A percentile compares a stretch with the other conserved stretches of the same genome.
phyloP scores from a whole-genome alignment of 2,113 vertebrate genomes.

The Notothenia rossii region DNA sequence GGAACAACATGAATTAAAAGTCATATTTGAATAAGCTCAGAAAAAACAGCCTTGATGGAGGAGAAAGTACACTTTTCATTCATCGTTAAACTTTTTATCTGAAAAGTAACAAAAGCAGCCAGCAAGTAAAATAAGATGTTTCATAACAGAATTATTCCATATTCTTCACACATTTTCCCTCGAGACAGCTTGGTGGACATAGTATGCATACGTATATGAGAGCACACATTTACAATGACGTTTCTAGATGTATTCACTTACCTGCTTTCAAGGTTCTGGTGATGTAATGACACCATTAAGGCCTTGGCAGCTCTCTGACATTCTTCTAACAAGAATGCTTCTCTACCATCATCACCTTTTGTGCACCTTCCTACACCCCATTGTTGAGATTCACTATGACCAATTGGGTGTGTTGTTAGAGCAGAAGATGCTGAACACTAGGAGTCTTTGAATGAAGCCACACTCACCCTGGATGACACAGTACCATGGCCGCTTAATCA shows the following conservation, averaged over 20 bases:
- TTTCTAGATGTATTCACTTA: not conserved
- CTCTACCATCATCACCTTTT: conserved; percentile 2
- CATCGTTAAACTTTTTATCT: too few species aligned
- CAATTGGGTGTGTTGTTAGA: conserved; percentile 24
- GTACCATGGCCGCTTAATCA: conserved; percentile 16
- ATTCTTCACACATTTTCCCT: too few species aligned
- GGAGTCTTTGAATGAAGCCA: conserved; percentile 19
- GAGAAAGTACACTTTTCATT: too few species aligned
- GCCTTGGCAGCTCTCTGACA: not conserved
- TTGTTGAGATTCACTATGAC: conserved; percentile 28
- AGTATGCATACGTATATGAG: too few species aligned
- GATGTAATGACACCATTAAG: conserved; percentile 7
- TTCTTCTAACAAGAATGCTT: not conserved
- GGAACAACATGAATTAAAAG: too few species aligned
- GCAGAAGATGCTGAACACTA: conserved; percentile 18
- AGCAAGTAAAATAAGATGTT: not conserved
- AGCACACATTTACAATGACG: too few species aligned
- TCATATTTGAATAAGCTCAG: too few species aligned
- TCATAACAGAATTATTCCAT: not conserved
- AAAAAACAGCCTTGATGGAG: too few species aligned
- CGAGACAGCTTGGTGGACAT: too few species aligned
- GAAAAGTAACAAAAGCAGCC: too few species aligned
- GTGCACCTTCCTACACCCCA: conserved; percentile 18
- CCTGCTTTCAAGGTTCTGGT: conserved; percentile 1
- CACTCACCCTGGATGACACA: conserved; percentile 34